Conservation (phyloP, 2,797 vertebrate species). For the Limosa lapponica region DNA sequence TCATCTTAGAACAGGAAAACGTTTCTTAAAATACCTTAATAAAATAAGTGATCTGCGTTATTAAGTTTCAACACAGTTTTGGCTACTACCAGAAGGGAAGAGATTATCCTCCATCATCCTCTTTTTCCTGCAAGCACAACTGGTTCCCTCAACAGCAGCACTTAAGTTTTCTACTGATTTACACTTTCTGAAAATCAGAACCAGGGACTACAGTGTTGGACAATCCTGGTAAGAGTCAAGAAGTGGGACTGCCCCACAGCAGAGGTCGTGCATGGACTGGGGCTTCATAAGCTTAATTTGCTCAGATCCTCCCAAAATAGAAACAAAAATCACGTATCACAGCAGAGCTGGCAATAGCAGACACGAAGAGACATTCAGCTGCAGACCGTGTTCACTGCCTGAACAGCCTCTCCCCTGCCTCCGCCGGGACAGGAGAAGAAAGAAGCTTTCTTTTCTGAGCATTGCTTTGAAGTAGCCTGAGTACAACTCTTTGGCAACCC, state of each 20-base stretch:
- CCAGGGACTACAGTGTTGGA: accelerated
- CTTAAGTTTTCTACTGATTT: neutral
- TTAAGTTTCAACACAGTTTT: neutral
- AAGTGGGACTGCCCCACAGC: accelerated
- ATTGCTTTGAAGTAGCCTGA: neutral
- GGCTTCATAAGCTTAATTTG: neutral
- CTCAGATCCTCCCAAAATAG: neutral
- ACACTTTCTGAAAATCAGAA: neutral
- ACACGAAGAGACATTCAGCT: neutral
- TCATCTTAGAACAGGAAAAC: neutral
- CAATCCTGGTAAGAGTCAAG: accelerated
- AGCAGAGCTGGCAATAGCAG: neutral
- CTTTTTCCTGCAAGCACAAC: neutral
- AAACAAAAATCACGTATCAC: accelerated
- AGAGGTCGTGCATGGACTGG: neutral
- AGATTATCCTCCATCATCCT: neutral
- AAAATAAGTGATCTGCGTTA: neutral
- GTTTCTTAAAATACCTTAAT: neutral
- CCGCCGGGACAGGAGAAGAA: neutral
- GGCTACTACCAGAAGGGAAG: neutral
- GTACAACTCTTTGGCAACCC: neutral
- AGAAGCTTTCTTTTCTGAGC: neutral
- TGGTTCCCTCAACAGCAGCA: neutral
- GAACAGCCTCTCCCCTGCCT: neutral
- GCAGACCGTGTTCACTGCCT: neutral